A percentile compares a stretch with the other conserved stretches of the same genome.
These are phyloP conservation scores for Hermatobates lingyangjiaoensis DNA, from an alignment of 1,140 invertebrate genomes.

Conservation along the genomic window DNA sequence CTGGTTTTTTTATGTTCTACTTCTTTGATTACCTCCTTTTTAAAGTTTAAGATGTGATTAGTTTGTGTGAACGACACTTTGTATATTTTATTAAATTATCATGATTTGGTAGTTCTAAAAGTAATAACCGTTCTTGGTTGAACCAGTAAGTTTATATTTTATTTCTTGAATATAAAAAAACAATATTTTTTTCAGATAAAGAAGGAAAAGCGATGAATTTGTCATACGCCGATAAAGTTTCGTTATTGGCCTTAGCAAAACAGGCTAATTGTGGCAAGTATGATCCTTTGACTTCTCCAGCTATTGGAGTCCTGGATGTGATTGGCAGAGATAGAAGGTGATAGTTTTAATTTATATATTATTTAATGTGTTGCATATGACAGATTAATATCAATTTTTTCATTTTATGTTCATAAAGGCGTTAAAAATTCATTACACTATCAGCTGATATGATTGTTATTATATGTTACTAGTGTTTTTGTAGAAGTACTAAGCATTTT, in stretches of 20 bases:
- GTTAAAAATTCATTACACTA: too few species aligned
- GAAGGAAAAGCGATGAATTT: conserved; percentile 87
- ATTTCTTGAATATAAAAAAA: conserved; percentile 1
- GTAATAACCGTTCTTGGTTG: neutral
- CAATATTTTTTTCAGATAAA: conserved; percentile 53
- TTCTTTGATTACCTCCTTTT: neutral
- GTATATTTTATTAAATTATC: neutral
- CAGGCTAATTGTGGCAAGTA: conserved; percentile 79
- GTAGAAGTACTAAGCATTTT: too few species aligned
- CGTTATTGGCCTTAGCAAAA: conserved; percentile 77
- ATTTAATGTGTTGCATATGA: neutral
- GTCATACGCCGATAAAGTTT: conserved; percentile 82
- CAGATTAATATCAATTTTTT: neutral
- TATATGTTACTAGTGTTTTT: too few species aligned
- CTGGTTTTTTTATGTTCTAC: neutral
- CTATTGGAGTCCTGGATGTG: conserved; percentile 82
- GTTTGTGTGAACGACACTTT: neutral
- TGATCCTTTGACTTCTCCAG: conserved; percentile 49
- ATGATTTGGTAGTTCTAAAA: neutral
- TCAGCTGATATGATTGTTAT: too few species aligned
- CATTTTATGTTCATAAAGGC: neutral
- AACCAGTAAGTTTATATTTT: neutral
- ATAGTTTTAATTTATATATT: conserved; percentile 7
- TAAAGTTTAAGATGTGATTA: neutral
- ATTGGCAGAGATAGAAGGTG: conserved; percentile 79